Conservation (phyloP, 2,797 vertebrate species). For the Pseudopleuronectes americanus region DNA sequence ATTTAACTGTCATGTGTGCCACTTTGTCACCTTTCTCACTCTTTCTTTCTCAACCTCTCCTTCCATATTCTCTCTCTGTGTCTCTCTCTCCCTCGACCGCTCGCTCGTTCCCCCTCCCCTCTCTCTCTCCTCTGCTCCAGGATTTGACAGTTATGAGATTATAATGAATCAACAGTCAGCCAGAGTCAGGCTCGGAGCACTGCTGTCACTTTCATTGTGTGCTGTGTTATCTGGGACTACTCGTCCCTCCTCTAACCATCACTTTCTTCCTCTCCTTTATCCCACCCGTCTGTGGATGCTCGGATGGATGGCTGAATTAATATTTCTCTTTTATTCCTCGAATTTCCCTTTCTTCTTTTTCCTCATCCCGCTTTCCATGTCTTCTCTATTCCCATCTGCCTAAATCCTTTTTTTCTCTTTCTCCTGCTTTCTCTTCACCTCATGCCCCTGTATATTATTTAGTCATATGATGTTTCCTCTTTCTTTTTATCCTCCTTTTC, state of each 20-base stretch:
- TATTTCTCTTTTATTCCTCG: neutral
- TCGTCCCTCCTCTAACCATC: conserved; percentile 33
- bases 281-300: conserved; percentile 13
- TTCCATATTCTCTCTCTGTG: too few relatives aligned
- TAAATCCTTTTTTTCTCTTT: too few relatives aligned
- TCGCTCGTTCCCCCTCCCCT: conserved; percentile 4
- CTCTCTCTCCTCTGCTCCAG: conserved; percentile 38
- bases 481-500: neutral
- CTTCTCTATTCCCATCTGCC: neutral
- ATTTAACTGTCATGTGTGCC: neutral
- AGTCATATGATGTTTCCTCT: neutral
- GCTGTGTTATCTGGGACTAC: conserved; percentile 66
- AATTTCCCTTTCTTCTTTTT: neutral
- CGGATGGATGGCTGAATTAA: conserved; percentile 11
- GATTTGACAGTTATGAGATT: conserved; percentile 78
- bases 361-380: conserved; percentile 2
- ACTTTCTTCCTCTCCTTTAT: conserved; percentile 46
- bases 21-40: conserved; percentile 23
- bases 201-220: conserved; percentile 75
- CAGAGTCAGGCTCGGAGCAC: conserved; percentile 67
- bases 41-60: too few relatives aligned
- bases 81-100: too few relatives aligned
- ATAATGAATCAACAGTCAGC: conserved; percentile 77
- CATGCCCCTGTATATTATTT: neutral
- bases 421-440: neutral